These are phyloP conservation scores for Lepidurus arcticus DNA, from an alignment of 1,140 invertebrate genomes.

Conservation along the genomic window DNA sequence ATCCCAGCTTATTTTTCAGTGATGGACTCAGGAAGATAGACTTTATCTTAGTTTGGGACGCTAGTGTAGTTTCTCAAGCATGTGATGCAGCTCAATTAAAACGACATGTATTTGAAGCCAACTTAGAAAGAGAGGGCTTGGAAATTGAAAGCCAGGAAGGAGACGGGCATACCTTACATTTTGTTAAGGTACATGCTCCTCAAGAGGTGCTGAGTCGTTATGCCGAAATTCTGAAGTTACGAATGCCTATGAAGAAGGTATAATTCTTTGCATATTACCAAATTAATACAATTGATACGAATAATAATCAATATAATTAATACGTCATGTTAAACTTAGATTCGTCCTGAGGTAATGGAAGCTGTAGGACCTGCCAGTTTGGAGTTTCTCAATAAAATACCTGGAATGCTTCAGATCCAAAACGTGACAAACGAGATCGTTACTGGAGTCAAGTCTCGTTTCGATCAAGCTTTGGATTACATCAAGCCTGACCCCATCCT, in stretches of 20 bases:
- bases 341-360: slow-evolving; percentile 11
- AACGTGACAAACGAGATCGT: slow-evolving; percentile 56
- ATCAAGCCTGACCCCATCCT: slow-evolving; percentile 58
- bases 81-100: slow-evolving; percentile 37
- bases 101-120: slow-evolving; percentile 42
- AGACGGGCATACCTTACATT: slow-evolving; percentile 42
- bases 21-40: slow-evolving; percentile 64
- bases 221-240: slow-evolving; percentile 85
- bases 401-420: slow-evolving; percentile 54
- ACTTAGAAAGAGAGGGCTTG: slow-evolving; percentile 45
- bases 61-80: slow-evolving; percentile 42
- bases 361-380: slow-evolving; percentile 12
- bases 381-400: slow-evolving; percentile 48
- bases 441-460: slow-evolving; percentile 54
- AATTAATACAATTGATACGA: neutral
- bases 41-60: slow-evolving; percentile 70
- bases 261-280: slow-evolving; percentile 22
- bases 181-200: slow-evolving; percentile 77
- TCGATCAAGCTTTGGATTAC: slow-evolving; percentile 53
- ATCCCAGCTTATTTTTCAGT: slow-evolving; percentile 47
- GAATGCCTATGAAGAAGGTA: slow-evolving; percentile 89
- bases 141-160: slow-evolving; percentile 42
- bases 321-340: neutral
- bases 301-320: slow-evolving; percentile 13
- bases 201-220: slow-evolving; percentile 77